Conservation (phyloP, 2,113 vertebrate species). For the Lamprotornis superbus region DNA sequence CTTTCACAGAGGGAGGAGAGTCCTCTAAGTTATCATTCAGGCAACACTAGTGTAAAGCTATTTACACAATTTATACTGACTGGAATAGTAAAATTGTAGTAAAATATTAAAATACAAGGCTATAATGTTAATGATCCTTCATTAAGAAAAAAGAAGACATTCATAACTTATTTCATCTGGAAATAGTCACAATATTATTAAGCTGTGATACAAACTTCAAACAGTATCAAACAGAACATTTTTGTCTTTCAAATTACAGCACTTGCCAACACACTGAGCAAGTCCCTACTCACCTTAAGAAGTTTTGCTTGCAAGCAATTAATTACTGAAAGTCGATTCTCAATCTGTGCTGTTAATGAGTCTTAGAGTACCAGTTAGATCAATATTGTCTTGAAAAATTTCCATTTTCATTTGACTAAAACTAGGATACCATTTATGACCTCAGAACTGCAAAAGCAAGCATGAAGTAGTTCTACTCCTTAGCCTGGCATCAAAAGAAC, state of each 20-base stretch:
- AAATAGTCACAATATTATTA: not conserved
- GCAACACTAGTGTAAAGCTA: not conserved
- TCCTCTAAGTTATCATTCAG: not conserved
- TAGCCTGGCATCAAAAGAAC: not conserved
- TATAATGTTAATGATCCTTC: not conserved
- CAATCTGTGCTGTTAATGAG: conserved; percentile 39
- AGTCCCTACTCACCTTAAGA: conserved; percentile 8
- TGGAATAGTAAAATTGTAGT: not conserved
- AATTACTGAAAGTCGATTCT: conserved; percentile 32
- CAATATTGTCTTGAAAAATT: conserved; percentile 21
- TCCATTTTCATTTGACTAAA: not conserved
- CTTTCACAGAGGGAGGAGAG: not conserved
- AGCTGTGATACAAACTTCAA: not conserved
- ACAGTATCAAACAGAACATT: not conserved
- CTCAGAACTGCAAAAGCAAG: not conserved
- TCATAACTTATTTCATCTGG: not conserved
- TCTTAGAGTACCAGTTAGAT: not conserved
- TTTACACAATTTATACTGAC: not conserved
- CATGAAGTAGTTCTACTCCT: not conserved
- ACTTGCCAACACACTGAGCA: not conserved
- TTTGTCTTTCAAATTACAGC: not conserved
- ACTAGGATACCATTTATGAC: not conserved
- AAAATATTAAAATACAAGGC: not conserved
- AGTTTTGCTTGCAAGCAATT: conserved; percentile 24
- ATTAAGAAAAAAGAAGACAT: not conserved